Percentiles rank a stretch among this genome's conserved stretches.
phyloP scores from a whole-genome alignment of 2,888 invertebrate genomes.

The Ophion ventricosus region DNA sequence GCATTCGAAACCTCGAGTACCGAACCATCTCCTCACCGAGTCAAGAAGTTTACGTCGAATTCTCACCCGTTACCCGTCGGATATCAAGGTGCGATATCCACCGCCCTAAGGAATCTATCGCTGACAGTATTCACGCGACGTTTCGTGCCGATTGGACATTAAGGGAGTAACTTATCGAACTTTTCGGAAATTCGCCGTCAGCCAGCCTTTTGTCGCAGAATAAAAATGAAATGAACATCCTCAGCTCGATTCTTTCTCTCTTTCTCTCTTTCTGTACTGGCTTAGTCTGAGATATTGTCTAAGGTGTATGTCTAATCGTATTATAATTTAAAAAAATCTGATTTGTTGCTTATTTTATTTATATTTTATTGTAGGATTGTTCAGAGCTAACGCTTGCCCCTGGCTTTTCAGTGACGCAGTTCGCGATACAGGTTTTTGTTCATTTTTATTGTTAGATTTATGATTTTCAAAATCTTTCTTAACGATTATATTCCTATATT shows the following conservation, averaged over 20 bases:
- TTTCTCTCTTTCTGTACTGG: background rate
- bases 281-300: too few species aligned
- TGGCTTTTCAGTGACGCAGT: too few species aligned
- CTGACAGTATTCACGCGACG: slow-evolving; percentile 9
- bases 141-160: slow-evolving; percentile 13
- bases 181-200: slow-evolving; percentile 16
- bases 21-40: slow-evolving; percentile 33
- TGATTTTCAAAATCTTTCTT: too few species aligned
- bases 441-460: too few species aligned
- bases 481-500: too few species aligned
- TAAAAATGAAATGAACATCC: background rate
- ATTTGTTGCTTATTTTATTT: too few species aligned
- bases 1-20: slow-evolving; percentile 45
- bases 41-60: slow-evolving; percentile 53
- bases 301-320: too few species aligned
- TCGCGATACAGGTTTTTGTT: too few species aligned
- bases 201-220: slow-evolving; percentile 6
- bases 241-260: background rate
- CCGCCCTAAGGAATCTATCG: background rate
- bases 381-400: too few species aligned
- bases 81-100: slow-evolving; percentile 41
- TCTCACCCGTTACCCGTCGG: slow-evolving; percentile 44
- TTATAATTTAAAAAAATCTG: too few species aligned
- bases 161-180: slow-evolving; percentile 24
- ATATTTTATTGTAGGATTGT: too few species aligned